Percentiles rank a stretch among this genome's conserved stretches.
phyloP scores from a whole-genome alignment of 2,113 vertebrate genomes.

The Cochlearius cochlearius region DNA sequence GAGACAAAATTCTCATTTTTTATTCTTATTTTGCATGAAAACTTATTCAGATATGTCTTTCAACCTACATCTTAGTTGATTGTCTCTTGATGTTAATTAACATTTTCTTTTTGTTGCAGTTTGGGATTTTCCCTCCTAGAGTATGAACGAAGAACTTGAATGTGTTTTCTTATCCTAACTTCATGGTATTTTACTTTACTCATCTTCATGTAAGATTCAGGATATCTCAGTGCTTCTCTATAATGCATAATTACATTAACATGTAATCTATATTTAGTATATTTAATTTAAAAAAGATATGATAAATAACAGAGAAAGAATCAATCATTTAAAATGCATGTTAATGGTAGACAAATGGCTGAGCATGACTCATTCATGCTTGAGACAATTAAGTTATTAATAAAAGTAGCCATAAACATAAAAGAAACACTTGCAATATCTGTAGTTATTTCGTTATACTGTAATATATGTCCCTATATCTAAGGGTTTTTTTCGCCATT shows the following conservation, averaged over 20 bases:
- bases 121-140: background rate
- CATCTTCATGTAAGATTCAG: background rate
- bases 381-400: background rate
- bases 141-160: background rate
- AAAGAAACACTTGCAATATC: background rate
- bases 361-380: background rate
- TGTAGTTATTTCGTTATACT: background rate
- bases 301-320: background rate
- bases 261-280: background rate
- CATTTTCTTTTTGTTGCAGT: background rate
- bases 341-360: background rate
- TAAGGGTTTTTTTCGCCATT: background rate
- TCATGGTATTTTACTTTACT: background rate
- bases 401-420: background rate
- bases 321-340: background rate
- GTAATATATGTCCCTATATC: background rate
- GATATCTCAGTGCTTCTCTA: background rate
- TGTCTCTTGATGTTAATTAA: background rate
- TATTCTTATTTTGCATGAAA: background rate
- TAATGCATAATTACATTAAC: background rate
- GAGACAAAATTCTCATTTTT: background rate
- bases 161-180: background rate
- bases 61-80: background rate
- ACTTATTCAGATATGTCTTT: background rate
- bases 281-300: background rate